Base-by-base conservation (phyloP, 1,140 invertebrate species). In the Heterodera carotae region DNA sequence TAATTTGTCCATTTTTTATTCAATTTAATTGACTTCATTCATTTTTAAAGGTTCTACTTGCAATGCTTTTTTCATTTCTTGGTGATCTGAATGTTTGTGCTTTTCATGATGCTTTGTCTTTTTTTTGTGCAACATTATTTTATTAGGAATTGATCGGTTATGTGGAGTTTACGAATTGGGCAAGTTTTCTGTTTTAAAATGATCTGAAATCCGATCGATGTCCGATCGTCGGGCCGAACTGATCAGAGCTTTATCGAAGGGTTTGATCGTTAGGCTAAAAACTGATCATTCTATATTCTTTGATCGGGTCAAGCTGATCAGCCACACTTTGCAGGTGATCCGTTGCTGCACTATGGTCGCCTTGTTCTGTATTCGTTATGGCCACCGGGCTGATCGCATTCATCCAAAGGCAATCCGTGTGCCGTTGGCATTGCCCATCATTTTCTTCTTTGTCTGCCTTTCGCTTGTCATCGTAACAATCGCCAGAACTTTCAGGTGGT, bases 331-430 rank as follows among this genome's bases (percentile, higher is more conserved):
- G 22, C 82, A 83, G 69, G 33, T 74, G n/a, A n/a, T 74, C 64
- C 64, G 82, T 62, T 48, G 33, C n/a, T 60, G 81, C 34, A 83
- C 82, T 39, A 84, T 83, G 80, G 12, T 76, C 2, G 84, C 80
- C 10, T 48, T 83, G n/a, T 56, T 83, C n/a, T 85, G 73, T 27
- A 83, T 83, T 64, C 81, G 84, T 31, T 82, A 48, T 53, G 53
- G 34, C 43, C 48, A 56, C 22, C 48, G 48, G 12, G 22, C 69
- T 64, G 39, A 27, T 36, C n/a, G 48, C 36, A 34, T 83, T 64
- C 84, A 83, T 66, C 75, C 72, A 4, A 75, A 83, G 33, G 66
- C 60, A 22, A 81, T 85, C 43, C 76, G 73, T 66, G 75, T 67
- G 31, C 82, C 82, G 33, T 34, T 85, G 31, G 78, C 82, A 43